Conservation (phyloP, 2,797 vertebrate species). For the Petrocephalus schoutedeni region DNA sequence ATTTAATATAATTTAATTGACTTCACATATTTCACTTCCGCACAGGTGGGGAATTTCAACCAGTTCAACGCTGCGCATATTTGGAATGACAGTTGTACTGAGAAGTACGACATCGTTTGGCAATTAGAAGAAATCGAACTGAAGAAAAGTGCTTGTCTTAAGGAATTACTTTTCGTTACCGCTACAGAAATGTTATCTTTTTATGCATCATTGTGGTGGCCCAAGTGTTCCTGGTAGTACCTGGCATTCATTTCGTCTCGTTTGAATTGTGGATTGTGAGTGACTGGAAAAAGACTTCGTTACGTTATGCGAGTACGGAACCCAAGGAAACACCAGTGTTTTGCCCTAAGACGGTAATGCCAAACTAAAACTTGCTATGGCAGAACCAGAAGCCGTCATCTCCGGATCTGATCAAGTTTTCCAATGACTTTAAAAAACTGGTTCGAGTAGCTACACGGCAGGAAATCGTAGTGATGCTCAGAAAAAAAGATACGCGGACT, state of each 20-base stretch:
- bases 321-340: neutral
- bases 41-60: slow-evolving; percentile 1
- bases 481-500: slow-evolving; percentile 14
- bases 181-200: neutral
- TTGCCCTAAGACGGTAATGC: neutral
- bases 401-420: neutral
- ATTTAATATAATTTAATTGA: neutral
- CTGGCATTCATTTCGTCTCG: neutral
- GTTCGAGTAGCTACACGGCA: neutral
- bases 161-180: neutral
- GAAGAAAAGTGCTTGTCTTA: neutral
- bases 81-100: neutral
- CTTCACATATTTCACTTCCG: neutral
- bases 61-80: neutral
- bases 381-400: neutral
- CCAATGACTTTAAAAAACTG: neutral
- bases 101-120: neutral
- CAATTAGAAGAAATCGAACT: neutral
- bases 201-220: neutral
- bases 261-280: neutral
- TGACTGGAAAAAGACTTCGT: neutral
- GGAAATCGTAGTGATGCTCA: slow-evolving; percentile 11
- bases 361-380: neutral
- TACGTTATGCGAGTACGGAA: neutral
- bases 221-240: neutral